These are phyloP conservation scores for Linnaemya vulpina DNA, from an alignment of 2,888 invertebrate genomes.

Conservation along the genomic window DNA sequence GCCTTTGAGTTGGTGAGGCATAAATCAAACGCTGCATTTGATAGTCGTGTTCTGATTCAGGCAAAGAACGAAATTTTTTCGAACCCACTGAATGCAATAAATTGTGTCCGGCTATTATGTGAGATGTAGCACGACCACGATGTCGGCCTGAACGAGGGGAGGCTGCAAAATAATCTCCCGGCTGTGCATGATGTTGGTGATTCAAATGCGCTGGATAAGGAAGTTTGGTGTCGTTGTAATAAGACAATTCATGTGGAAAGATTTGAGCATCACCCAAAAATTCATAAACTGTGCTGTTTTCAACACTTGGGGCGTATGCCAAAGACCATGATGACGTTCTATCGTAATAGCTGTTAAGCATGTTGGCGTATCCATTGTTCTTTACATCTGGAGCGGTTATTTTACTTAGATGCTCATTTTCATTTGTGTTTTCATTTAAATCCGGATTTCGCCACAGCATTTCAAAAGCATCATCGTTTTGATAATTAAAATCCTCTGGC, in stretches of 20 bases:
- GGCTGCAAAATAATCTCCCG: slow-evolving; percentile 66
- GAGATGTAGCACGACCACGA: slow-evolving; percentile 76
- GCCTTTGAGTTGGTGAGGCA: slow-evolving; percentile 75
- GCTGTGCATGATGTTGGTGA: slow-evolving; percentile 2
- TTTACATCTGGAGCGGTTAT: slow-evolving; percentile 4
- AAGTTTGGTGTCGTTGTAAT: slow-evolving; percentile 53
- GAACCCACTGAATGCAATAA: slow-evolving; percentile 62
- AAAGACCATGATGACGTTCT: not conserved
- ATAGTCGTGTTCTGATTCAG: slow-evolving; percentile 76
- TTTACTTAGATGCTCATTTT: not conserved
- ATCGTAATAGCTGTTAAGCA: not conserved
- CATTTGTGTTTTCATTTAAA: not conserved
- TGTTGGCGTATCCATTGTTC: not conserved
- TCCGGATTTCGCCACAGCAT: slow-evolving; percentile 2
- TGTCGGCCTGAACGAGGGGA: slow-evolving; percentile 79
- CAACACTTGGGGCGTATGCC: not conserved
- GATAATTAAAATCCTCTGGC: slow-evolving; percentile 64
- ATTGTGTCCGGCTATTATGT: slow-evolving; percentile 42
- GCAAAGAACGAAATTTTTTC: slow-evolving; percentile 80
- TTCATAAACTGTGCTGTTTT: slow-evolving; percentile 6
- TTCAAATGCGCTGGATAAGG: not conserved
- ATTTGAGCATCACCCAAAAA: not conserved
- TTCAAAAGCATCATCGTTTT: slow-evolving; percentile 61
- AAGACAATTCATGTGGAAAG: slow-evolving; percentile 51
- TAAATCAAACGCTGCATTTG: slow-evolving; percentile 74